phyloP scores from a whole-genome alignment of 1,140 invertebrate species.

The Pantala flavescens region DNA sequence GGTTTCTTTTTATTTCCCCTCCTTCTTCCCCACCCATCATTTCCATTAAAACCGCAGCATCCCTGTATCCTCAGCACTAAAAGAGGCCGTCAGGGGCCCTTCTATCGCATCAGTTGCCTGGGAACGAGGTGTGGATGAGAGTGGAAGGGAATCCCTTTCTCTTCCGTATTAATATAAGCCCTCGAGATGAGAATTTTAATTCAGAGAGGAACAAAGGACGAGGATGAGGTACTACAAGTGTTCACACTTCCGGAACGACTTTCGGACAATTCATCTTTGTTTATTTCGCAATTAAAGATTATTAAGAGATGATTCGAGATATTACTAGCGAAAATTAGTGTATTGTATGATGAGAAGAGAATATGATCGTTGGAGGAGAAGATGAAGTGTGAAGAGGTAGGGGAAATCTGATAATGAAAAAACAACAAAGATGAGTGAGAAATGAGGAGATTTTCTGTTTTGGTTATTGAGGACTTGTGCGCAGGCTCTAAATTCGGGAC shows the following conservation, averaged over 20 bases:
- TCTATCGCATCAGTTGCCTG: conserved; percentile 3
- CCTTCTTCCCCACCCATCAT: neutral
- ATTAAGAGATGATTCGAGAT: neutral
- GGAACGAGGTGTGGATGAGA: neutral
- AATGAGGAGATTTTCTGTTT: too few relatives aligned
- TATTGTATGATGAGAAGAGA: neutral
- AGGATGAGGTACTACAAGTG: conserved; percentile 49
- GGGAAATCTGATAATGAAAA: neutral
- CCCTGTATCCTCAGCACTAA: neutral
- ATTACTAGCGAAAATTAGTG: neutral
- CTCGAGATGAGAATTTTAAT: neutral
- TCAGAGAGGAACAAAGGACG: conserved; percentile 51
- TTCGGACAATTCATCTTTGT: neutral
- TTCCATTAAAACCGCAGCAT: neutral
- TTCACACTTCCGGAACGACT: neutral
- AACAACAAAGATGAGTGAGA: too few relatives aligned
- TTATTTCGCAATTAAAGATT: neutral
- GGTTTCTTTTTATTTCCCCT: too few relatives aligned
- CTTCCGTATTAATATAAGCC: neutral
- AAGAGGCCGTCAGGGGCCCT: neutral
- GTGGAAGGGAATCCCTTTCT: neutral
- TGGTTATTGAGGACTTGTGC: too few relatives aligned
- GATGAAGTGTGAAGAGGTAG: neutral
- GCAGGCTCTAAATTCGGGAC: too few relatives aligned
- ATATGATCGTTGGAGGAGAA: neutral